Conservation (phyloP, 2,113 vertebrate genomes). For the Panthera leo region DNA sequence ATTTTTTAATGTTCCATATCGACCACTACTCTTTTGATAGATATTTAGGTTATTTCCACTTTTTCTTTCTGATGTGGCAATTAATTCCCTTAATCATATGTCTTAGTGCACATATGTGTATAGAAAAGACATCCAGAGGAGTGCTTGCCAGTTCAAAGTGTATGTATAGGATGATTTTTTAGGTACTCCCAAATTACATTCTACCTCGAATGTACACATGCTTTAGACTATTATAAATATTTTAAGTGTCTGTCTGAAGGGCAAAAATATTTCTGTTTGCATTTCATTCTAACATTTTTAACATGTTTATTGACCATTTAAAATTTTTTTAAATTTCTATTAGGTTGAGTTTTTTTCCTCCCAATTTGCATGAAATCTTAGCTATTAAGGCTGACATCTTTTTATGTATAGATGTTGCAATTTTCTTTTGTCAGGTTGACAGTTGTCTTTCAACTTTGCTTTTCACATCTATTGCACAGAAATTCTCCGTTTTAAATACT, state of each 20-base stretch:
- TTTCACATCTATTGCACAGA: background rate
- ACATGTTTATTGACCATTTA: conserved; percentile 21
- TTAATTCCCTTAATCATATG: background rate
- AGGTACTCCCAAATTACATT: background rate
- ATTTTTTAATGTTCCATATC: background rate
- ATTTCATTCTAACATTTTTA: conserved; percentile 13
- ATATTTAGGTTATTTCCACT: background rate
- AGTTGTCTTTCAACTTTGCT: background rate
- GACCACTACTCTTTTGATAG: background rate
- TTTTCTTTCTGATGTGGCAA: background rate
- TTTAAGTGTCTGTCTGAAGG: background rate
- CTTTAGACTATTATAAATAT: conserved; percentile 18
- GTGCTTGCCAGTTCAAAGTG: background rate
- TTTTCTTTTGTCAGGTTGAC: background rate
- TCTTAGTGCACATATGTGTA: background rate
- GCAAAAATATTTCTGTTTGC: background rate
- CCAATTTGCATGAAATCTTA: conserved; percentile 23
- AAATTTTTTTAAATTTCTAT: background rate
- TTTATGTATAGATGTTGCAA: background rate
- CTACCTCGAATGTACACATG: background rate
- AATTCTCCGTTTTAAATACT: conserved; percentile 29
- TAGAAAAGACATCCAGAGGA: background rate
- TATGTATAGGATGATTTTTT: background rate
- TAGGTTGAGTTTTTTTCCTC: background rate
- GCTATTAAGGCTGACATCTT: background rate